Evolutionary conservation across 2,797 vertebrate genomes (phyloP).

Genomic region (Sebastes iracundus): DNA sequence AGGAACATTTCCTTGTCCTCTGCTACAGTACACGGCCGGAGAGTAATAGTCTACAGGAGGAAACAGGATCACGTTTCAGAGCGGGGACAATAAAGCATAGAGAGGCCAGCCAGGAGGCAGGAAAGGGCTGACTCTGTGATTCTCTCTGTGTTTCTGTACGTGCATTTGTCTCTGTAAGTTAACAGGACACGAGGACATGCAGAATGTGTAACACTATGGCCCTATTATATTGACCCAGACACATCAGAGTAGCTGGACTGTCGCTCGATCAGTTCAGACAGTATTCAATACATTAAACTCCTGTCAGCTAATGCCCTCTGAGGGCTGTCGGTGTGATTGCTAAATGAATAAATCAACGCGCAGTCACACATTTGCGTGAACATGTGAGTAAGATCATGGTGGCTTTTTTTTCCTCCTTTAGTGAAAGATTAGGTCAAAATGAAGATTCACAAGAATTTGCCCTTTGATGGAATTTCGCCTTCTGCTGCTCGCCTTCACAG

Average conservation of each 20-base stretch:
- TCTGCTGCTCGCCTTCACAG: background rate
- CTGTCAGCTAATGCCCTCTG: conserved; percentile 7
- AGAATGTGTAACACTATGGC: conserved; percentile 5
- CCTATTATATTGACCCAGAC: conserved; percentile 42
- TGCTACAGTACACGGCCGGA: conserved; percentile 25
- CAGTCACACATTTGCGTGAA: background rate
- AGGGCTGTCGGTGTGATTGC: conserved; percentile 14
- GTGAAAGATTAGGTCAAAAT: background rate
- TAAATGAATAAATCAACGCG: conserved; percentile 36
- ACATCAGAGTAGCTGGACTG: conserved; percentile 2
- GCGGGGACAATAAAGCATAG: conserved; percentile 48
- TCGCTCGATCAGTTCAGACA: conserved; percentile 15
- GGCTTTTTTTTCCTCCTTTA: background rate
- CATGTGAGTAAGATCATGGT: background rate
- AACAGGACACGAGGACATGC: conserved; percentile 35
- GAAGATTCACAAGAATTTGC: conserved; percentile 21
- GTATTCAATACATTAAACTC: conserved; percentile 36
- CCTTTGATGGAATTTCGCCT: conserved; percentile 15
- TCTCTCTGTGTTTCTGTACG: conserved; percentile 1
- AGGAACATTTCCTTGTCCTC: conserved; percentile 49
- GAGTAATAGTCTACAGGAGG: conserved; percentile 36
- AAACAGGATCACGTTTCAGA: conserved; percentile 63
- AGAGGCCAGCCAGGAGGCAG: conserved; percentile 29
- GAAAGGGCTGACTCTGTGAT: conserved; percentile 56
- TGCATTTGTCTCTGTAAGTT: background rate